Evolutionary conservation across 2,797 vertebrate species (phyloP), one percentile per base, ranked within the genome.

Genomic region (Schizopygopsis pylzovi): DNA sequence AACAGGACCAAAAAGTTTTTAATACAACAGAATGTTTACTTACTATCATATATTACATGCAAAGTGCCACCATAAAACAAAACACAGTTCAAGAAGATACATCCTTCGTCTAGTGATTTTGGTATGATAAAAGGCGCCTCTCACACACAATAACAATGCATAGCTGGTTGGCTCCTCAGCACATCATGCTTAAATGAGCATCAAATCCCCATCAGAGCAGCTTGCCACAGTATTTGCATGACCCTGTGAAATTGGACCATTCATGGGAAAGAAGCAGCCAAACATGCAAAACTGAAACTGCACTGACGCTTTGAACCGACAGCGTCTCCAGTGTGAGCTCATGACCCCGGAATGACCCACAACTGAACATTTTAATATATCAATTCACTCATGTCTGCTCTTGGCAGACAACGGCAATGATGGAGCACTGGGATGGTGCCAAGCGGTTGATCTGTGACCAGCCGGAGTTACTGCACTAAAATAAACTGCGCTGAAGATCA

Each of bases 331-430:
- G 75, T 83, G 85, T 45, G 77, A 47, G 82, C 54, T 37, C 65
- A 73, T 76, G 84, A 91, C 84, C 88, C 88, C 1, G 39, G 33
- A 89, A 87, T 89, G 77, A 91, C 87, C 79, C 82, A 25, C 65
- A 87, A 83, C 45, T 52, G 47, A 0, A 61, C 91, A 85, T 82
- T 75, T 43, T 78, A 18, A 81, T 41, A 28, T 86, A 70, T 77
- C 70, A 45, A 85, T 80, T 85, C 80, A 84, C 39, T 67, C 45
- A n/a, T 37, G 54, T 75, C 73, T 45, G 54, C 20, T 79, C 25
- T 41, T 4, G 12, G 70, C 47, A 87, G 61, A 79, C 70, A 61
- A 79, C 41, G 13, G 39, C 41, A 63, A 79, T 85, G 76, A 59
- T 47, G 52, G 67, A 85, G 52, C 49, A 49, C 47, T 39, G 43